These are phyloP conservation scores for Carcharodon carcharias DNA, from an alignment of 2,797 vertebrate genomes.

Conservation along the genomic window DNA sequence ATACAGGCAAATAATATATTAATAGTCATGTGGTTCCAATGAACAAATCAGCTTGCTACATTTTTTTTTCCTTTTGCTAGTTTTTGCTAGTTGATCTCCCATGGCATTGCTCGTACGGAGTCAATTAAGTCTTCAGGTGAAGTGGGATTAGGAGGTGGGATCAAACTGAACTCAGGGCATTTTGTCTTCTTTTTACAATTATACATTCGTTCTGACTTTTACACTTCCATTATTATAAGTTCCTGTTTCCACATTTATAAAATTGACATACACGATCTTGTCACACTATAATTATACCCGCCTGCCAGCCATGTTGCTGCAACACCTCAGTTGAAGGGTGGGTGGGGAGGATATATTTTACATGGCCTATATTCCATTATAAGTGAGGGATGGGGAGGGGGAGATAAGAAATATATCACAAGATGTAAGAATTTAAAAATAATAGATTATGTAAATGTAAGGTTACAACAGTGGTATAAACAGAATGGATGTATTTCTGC, in stretches of 20 bases:
- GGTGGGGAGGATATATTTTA: background rate
- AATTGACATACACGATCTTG: background rate
- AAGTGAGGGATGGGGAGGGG: background rate
- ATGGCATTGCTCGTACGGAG: background rate
- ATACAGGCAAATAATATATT: background rate
- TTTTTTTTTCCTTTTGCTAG: background rate
- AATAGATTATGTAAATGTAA: background rate
- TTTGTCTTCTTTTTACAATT: background rate
- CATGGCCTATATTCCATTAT: background rate
- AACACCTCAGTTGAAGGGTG: background rate
- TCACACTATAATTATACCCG: background rate
- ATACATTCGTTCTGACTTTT: background rate
- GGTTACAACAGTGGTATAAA: background rate
- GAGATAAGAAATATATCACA: background rate
- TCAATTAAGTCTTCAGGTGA: background rate
- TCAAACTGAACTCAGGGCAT: background rate
- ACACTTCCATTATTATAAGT: background rate
- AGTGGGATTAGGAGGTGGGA: background rate
- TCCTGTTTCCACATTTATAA: background rate
- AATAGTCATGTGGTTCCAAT: background rate
- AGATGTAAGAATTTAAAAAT: background rate
- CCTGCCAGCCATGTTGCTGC: background rate
- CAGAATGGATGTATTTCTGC: background rate
- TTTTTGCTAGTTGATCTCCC: background rate
- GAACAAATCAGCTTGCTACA: background rate